Evolutionary conservation across 2,888 invertebrate species (phyloP).

Genomic region (Drosophila nr. perissopoda): DNA sequence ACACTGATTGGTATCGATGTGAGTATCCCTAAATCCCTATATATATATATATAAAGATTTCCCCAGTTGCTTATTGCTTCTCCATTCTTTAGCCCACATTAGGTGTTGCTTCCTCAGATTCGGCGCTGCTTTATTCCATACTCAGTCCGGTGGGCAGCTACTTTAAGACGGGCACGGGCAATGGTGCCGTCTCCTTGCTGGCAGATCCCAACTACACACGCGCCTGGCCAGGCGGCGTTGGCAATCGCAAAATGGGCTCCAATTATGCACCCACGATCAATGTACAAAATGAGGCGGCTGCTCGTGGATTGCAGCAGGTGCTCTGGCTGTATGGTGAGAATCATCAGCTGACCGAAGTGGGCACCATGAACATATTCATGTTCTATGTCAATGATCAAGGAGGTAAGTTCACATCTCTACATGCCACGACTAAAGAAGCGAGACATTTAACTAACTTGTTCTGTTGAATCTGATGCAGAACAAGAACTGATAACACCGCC

Average conservation of each 20-base stretch:
- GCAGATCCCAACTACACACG: conserved; percentile 96
- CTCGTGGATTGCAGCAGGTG: conserved; percentile 95
- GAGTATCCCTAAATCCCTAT: conserved; percentile 81
- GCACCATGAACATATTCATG: conserved; percentile 99
- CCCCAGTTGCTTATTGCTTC: not conserved
- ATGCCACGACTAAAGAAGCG: too few relatives aligned
- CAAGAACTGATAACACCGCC: conserved; percentile 97
- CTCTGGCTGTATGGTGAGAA: conserved; percentile 98
- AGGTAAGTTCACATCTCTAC: conserved; percentile 86
- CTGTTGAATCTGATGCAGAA: conserved; percentile 86
- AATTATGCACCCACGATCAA: conserved; percentile 95
- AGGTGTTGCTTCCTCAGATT: conserved; percentile 94
- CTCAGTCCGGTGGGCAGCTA: conserved; percentile 97
- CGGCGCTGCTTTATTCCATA: conserved; percentile 96
- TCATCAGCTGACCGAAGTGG: conserved; percentile 97
- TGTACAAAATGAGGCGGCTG: conserved; percentile 91
- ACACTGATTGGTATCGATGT: conserved; percentile 99
- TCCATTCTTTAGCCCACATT: conserved; percentile 90
- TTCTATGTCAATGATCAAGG: conserved; percentile 94
- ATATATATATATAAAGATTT: not conserved
- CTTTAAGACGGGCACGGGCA: conserved; percentile 88
- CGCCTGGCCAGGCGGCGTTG: conserved; percentile 97
- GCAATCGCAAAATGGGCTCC: conserved; percentile 97
- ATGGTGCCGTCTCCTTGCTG: conserved; percentile 92
- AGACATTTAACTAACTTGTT: not conserved